Evolutionary conservation across 2,797 vertebrate species (phyloP).

Genomic region (Champsocephalus gunnari): DNA sequence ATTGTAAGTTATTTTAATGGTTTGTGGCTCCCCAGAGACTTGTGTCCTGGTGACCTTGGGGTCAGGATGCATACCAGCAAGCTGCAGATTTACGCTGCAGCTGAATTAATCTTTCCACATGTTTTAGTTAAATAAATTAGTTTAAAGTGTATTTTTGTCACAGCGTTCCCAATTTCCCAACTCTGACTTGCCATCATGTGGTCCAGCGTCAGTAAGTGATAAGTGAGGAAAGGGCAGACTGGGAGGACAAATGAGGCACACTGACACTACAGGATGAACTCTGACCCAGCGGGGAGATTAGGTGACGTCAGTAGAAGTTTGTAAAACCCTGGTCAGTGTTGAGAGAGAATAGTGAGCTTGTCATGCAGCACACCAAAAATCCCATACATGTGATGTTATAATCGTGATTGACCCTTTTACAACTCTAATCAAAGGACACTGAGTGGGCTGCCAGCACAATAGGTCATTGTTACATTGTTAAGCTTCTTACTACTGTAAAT

Average conservation of each 20-base stretch:
- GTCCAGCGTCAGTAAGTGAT: not conserved
- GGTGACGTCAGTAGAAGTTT: constrained; percentile 39
- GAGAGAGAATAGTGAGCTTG: constrained; percentile 51
- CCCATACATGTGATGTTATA: constrained; percentile 79
- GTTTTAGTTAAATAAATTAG: too few species aligned
- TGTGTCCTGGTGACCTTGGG: not conserved
- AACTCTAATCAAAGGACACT: constrained; percentile 67
- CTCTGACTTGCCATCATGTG: not conserved
- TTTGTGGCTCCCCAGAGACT: not conserved
- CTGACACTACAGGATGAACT: constrained; percentile 31
- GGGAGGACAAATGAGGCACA: not conserved
- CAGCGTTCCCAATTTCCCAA: not conserved
- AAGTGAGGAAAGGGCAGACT: not conserved
- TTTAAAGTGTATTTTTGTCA: not conserved
- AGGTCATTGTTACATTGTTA: constrained; percentile 69
- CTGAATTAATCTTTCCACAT: not conserved
- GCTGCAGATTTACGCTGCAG: not conserved
- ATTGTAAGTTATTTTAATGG: not conserved
- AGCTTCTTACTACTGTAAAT: constrained; percentile 77
- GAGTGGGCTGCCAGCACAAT: constrained; percentile 67
- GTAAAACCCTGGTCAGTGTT: constrained; percentile 26
- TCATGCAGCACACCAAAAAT: constrained; percentile 63
- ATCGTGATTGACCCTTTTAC: constrained; percentile 74
- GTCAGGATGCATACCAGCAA: not conserved
- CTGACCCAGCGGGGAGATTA: constrained; percentile 31